These are phyloP conservation scores for Incurvaria masculella DNA, from an alignment of 2,888 invertebrate genomes.

Conservation along the genomic window DNA sequence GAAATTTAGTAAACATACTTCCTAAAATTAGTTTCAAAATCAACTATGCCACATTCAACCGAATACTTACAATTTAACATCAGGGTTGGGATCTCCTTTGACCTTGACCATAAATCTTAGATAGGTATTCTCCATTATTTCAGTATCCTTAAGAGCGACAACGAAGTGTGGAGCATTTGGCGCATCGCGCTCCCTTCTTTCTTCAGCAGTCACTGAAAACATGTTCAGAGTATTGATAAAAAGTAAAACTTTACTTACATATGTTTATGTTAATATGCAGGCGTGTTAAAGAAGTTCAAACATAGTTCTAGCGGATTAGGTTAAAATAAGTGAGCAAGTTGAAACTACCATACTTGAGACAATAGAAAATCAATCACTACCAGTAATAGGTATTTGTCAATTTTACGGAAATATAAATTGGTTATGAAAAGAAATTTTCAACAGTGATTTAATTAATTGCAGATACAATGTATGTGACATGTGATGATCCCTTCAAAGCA, in stretches of 20 bases:
- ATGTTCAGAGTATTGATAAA: conserved; percentile 10
- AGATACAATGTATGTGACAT: not conserved
- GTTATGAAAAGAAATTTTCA: not conserved
- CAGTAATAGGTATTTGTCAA: too few species aligned
- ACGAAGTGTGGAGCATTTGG: conserved; percentile 80
- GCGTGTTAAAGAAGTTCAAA: not conserved
- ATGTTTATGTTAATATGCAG: too few species aligned
- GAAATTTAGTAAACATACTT: too few species aligned
- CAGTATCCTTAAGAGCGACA: conserved; percentile 83
- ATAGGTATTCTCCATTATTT: conserved; percentile 81
- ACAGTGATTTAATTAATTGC: not conserved
- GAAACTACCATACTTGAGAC: conserved; percentile 1
- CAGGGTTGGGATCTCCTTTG: conserved; percentile 85
- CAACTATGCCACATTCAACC: too few species aligned
- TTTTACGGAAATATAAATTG: too few species aligned
- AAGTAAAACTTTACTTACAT: conserved; percentile 5
- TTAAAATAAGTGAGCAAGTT: not conserved
- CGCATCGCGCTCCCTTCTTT: conserved; percentile 64
- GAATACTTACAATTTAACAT: conserved; percentile 83
- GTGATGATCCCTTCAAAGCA: not conserved
- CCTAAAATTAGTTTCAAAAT: too few species aligned
- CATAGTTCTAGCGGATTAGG: not conserved
- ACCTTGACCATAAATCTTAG: conserved; percentile 87
- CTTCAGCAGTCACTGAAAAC: conserved; percentile 65
- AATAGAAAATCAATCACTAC: not conserved